Base-by-base conservation (phyloP, 1,140 invertebrate species). In the Yoshiicerus persimilis region DNA sequence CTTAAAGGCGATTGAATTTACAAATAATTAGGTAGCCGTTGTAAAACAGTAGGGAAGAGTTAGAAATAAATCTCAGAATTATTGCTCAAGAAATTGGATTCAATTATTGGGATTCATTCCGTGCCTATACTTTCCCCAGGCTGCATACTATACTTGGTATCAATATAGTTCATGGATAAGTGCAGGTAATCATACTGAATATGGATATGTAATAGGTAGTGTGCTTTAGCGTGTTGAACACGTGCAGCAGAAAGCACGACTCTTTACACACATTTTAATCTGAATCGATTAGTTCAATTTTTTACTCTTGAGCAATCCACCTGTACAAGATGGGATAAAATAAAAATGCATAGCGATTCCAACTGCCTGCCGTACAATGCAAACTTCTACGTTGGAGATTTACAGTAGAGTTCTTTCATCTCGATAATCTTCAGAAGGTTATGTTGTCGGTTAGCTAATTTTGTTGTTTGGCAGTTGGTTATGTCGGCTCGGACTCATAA, bases 381-480 rank as follows among this genome's bases (percentile, higher is more conserved):
- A 70, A 16, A 70, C 25, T 27, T 27, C 10, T 30, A 16, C 30
- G 10, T 27, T 36, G 34, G 20, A n/a, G 32, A 80, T 80, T 38
- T n/a, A n/a, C 75, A 80, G 75, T 80, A 80, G 75, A 80, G 75
- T 80, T 80, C 75, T 80, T 80, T 80, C 34, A 13, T 80, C 75
- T 80, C 75, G n/a, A 10, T 80, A 80, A 80, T 80, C 75, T 80
- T 80, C 27, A 80, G 75, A 80, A 80, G 75, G 75, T 80, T 80
- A 80, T 80, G 75, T 80, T 80, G 75, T n/a, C 75, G 32, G 75
- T 80, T 80, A 80, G 32, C 38, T 80, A 80, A 80, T 80, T 80
- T 36, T 36, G 75, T 38, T 80, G 75, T 80, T 80, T 80, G 75
- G 30, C 75, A 80, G 75, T 80, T 80, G 75, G 34, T 80, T 25